phyloP scores from a whole-genome alignment of 2,888 invertebrate species.

The Catocala nupta region DNA sequence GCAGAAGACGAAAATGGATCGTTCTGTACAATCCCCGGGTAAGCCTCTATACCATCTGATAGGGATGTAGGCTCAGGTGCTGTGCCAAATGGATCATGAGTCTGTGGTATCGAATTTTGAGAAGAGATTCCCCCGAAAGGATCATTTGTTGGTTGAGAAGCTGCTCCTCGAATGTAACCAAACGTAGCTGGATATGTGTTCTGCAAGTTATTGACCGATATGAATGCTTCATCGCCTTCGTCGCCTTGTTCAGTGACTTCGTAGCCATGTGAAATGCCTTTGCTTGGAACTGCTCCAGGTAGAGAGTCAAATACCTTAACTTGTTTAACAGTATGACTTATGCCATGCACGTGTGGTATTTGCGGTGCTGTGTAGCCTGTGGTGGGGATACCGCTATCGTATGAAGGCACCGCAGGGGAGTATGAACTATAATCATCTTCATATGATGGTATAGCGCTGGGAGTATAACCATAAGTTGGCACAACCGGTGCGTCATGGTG shows the following conservation, averaged over 20 bases:
- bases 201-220: constrained; percentile 70
- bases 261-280: constrained; percentile 65
- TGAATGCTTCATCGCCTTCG: constrained; percentile 73
- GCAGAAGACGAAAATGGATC: constrained; percentile 61
- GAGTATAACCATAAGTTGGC: constrained; percentile 62
- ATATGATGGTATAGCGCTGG: constrained; percentile 61
- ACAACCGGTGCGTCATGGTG: constrained; percentile 61
- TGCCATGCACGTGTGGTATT: constrained; percentile 56
- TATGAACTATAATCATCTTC: constrained; percentile 68
- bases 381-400: constrained; percentile 52
- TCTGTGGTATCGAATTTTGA: constrained; percentile 63
- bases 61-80: constrained; percentile 62
- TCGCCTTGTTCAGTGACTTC: constrained; percentile 80
- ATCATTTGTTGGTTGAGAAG: constrained; percentile 62
- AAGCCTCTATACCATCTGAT: constrained; percentile 59
- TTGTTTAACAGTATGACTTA: constrained; percentile 77
- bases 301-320: constrained; percentile 78
- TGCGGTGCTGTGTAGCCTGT: constrained; percentile 42
- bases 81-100: constrained; percentile 66
- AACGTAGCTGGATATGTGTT: constrained; percentile 73
- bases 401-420: constrained; percentile 62
- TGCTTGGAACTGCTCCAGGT: constrained; percentile 67
- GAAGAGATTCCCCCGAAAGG: constrained; percentile 64
- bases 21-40: constrained; percentile 59
- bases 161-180: constrained; percentile 67